These are phyloP conservation scores for Thelaira solivaga DNA, from an alignment of 2,888 invertebrate species.

Conservation along the genomic window DNA sequence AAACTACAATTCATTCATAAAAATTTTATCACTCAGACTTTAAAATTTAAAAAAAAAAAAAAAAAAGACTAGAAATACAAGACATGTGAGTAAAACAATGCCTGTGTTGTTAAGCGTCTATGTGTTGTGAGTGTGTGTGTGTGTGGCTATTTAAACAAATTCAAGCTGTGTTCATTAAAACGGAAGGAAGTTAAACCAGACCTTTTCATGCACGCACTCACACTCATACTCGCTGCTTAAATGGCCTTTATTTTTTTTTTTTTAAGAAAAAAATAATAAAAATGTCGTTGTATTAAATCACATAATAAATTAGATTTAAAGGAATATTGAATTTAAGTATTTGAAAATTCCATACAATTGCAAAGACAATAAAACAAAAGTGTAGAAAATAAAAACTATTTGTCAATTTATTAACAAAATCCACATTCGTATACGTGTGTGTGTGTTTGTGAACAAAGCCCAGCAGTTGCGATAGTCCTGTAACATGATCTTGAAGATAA, in stretches of 20 bases:
- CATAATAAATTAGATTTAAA: slow-evolving; percentile 20
- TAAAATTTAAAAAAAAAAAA: background rate
- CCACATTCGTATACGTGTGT: no score
- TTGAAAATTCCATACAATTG: slow-evolving; percentile 4
- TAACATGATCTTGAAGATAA: no score
- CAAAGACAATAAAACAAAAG: background rate
- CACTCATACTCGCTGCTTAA: background rate
- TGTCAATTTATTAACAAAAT: slow-evolving; percentile 41
- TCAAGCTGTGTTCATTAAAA: slow-evolving; percentile 46
- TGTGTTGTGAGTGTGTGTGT: background rate
- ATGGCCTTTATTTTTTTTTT: background rate
- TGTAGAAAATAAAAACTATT: slow-evolving; percentile 38
- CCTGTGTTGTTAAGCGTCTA: background rate
- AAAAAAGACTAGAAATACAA: slow-evolving; percentile 46
- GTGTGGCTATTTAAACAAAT: background rate
- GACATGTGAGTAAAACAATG: slow-evolving; percentile 29
- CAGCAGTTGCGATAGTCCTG: no score
- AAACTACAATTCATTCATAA: slow-evolving; percentile 47
- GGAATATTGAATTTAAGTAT: background rate
- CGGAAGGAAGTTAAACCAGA: slow-evolving; percentile 36
- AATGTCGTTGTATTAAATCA: background rate
- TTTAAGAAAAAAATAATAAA: no score
- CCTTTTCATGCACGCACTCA: background rate
- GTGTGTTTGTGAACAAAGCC: no score
- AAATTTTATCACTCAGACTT: slow-evolving; percentile 1